These are phyloP conservation scores for Thereva unica DNA, from an alignment of 2,888 invertebrate species.

Conservation along the genomic window DNA sequence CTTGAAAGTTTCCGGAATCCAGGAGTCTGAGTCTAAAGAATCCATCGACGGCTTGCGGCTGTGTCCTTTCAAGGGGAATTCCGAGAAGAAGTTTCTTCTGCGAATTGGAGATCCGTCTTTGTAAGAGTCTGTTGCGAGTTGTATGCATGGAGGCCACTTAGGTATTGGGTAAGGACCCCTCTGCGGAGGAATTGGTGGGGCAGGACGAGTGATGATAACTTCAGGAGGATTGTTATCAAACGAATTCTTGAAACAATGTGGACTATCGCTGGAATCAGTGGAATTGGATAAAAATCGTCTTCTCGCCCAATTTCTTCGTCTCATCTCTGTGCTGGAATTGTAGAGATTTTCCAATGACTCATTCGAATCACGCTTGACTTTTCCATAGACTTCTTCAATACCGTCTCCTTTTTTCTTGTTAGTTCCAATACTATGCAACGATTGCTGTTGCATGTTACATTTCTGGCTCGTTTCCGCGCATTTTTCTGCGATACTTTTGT, in stretches of 20 bases:
- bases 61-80: constrained; percentile 37
- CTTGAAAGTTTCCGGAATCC: constrained; percentile 46
- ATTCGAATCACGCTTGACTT: not conserved
- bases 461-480: too few species aligned
- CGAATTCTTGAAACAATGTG: constrained; percentile 6
- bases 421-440: too few species aligned
- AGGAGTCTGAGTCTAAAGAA: constrained; percentile 48
- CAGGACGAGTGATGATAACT: constrained; percentile 45
- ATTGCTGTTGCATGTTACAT: too few species aligned
- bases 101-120: not conserved
- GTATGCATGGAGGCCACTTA: not conserved
- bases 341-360: not conserved
- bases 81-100: not conserved
- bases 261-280: constrained; percentile 2
- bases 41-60: constrained; percentile 47
- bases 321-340: too few species aligned
- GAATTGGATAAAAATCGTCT: constrained; percentile 5
- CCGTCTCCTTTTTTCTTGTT: too few species aligned
- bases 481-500: not conserved
- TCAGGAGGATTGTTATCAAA: constrained; percentile 17
- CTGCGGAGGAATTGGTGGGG: constrained; percentile 40
- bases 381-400: not conserved
- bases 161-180: not conserved
- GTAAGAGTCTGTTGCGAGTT: not conserved
- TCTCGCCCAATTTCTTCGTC: constrained; percentile 1